Evolutionary conservation across 2,113 vertebrate genomes (phyloP).

Genomic region (Ictidomys tridecemlineatus): DNA sequence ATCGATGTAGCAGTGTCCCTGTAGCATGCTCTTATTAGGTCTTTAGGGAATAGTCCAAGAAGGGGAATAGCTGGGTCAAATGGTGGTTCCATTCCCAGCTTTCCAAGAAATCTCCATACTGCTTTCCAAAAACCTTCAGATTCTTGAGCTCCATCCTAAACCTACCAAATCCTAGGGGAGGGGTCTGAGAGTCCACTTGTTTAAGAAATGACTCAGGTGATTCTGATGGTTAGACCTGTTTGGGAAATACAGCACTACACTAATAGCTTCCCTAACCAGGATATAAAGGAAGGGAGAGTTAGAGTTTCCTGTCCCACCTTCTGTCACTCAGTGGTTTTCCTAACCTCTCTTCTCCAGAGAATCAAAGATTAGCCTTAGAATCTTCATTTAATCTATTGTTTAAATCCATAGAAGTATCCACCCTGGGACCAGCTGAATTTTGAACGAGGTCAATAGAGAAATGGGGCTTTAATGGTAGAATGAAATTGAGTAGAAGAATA

Average conservation of each 20-base stretch:
- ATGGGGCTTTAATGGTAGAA: constrained; percentile 7
- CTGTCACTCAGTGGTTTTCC: background rate
- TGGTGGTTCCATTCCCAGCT: too few species aligned
- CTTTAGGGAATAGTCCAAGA: too few species aligned
- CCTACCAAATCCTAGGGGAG: background rate
- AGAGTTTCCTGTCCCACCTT: background rate
- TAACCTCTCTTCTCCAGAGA: background rate
- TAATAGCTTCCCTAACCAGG: background rate
- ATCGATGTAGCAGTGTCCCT: too few species aligned
- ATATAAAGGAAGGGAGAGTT: background rate
- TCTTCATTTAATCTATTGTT: background rate
- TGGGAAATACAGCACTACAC: background rate
- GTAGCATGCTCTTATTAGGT: too few species aligned
- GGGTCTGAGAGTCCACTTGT: background rate
- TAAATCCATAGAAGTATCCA: background rate
- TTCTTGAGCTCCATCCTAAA: constrained; percentile 3
- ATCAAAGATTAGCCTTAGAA: background rate
- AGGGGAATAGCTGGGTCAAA: too few species aligned
- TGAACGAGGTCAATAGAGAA: constrained; percentile 21
- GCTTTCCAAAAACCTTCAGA: constrained; percentile 53
- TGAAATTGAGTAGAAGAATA: background rate
- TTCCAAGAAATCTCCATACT: too few species aligned
- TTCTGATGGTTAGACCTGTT: background rate
- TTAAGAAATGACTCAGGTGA: constrained; percentile 6
- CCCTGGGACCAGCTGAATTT: background rate